Percentiles rank a stretch among this genome's conserved stretches.
Evolutionary conservation across 2,888 invertebrate genomes (phyloP).

Genomic region (Podabrus alpinus): DNA sequence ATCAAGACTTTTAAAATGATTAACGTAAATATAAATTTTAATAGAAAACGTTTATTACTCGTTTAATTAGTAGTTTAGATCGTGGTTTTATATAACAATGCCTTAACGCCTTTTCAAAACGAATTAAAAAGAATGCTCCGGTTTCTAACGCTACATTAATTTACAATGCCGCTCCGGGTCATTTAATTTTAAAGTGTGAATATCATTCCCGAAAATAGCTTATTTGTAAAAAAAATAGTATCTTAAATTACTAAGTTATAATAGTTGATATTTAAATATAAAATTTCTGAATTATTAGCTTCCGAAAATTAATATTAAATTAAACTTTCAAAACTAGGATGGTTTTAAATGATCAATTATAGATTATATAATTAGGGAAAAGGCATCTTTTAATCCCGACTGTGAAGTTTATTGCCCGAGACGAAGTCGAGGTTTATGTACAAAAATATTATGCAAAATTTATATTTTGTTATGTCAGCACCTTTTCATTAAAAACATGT

Average conservation of each 20-base stretch:
- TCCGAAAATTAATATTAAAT: too few relatives aligned
- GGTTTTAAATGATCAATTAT: too few relatives aligned
- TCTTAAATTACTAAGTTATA: neutral
- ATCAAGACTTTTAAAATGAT: neutral
- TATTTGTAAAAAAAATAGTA: neutral
- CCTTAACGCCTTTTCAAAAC: conserved; percentile 3
- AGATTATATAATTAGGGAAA: too few relatives aligned
- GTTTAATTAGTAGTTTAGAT: conserved; percentile 3
- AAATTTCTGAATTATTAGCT: too few relatives aligned
- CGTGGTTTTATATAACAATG: conserved; percentile 14
- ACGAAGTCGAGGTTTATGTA: too few relatives aligned
- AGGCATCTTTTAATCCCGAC: too few relatives aligned
- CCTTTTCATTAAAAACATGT: too few relatives aligned
- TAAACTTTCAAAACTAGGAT: too few relatives aligned
- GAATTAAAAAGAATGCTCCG: conserved; percentile 2
- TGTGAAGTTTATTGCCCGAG: too few relatives aligned
- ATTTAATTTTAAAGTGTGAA: conserved; percentile 9
- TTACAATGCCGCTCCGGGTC: conserved; percentile 8
- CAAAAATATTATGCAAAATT: too few relatives aligned
- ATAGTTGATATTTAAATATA: too few relatives aligned
- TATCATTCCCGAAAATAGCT: neutral
- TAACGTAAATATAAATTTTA: neutral
- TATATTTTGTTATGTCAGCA: too few relatives aligned
- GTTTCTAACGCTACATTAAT: conserved; percentile 14
- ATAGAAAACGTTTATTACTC: conserved; percentile 5